A percentile compares a stretch with the other conserved stretches of the same genome.
Evolutionary conservation across 2,797 vertebrate genomes (phyloP).

Genomic region (Podargus strigoides): DNA sequence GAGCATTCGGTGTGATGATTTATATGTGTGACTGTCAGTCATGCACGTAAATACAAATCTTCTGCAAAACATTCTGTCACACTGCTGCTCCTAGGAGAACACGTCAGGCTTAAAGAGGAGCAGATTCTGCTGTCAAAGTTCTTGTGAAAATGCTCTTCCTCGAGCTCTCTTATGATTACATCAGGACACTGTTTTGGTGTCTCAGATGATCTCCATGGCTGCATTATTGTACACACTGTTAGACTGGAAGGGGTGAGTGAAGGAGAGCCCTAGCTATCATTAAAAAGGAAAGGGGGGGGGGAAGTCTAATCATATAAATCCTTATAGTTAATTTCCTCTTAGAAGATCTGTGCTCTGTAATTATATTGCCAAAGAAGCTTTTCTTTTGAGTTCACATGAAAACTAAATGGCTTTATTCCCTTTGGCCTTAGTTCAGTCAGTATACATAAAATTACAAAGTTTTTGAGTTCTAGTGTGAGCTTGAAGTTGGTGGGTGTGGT

Average conservation of each 20-base stretch:
- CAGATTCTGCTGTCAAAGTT: slow-evolving; percentile 5
- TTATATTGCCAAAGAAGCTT: slow-evolving; percentile 35
- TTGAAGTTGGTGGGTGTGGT: neutral
- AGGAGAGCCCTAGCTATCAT: neutral
- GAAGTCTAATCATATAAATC: slow-evolving; percentile 21
- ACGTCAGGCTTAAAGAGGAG: neutral
- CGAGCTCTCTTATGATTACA: neutral
- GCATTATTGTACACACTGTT: neutral
- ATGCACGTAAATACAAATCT: neutral
- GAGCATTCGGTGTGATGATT: neutral
- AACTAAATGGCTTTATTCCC: slow-evolving; percentile 34
- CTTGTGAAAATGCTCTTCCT: slow-evolving; percentile 8
- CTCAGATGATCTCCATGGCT: neutral
- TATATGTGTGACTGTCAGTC: neutral
- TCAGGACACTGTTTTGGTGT: neutral
- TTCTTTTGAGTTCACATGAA: slow-evolving; percentile 28
- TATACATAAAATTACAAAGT: neutral
- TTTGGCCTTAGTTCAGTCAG: slow-evolving; percentile 9
- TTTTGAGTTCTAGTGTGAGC: neutral
- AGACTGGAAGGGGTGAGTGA: neutral
- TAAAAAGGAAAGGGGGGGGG: neutral
- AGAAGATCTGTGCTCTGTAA: slow-evolving; percentile 31
- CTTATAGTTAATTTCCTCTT: slow-evolving; percentile 47
- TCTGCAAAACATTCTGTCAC: neutral
- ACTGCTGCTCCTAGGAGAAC: neutral